Evolutionary conservation across 2,888 invertebrate species (phyloP), one percentile per base, ranked within the genome.

Genomic region (Hypercompe scribonia): DNA sequence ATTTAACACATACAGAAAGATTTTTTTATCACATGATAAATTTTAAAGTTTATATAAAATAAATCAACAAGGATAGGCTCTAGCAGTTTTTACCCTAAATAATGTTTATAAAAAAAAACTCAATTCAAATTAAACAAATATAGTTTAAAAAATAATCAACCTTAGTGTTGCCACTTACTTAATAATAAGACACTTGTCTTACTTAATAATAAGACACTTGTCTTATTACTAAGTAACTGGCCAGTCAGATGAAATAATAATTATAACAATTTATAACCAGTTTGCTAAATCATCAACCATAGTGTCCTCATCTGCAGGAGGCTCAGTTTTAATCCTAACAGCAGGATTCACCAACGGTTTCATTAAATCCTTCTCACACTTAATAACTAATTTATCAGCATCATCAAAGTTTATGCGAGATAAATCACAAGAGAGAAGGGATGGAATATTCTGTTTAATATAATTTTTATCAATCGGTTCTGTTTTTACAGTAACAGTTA

Each of bases 251-350:
- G 7, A 36, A 54, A 68, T 36, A 39, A 50, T 50, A 8, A 46
- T 50, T 24, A 42, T 42, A 31, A 8, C 21, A 3, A 24, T 66
- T 58, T 58, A 72, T n/a, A 72, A 31, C 33, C 65, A 58, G n/a
- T 72, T 65, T 15, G 63, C 72, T 31, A 72, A 42, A 42, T 72
- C 68, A 65, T 72, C 72, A 3, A 64, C 10, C 72, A 68, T 68
- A n/a, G n/a, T 36, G 18, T 72, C 65, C 24, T 54, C 54, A 39
- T 28, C 31, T 31, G 31, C 7, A 8, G 39, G 8, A 39, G 39
- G 31, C n/a, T 65, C 72, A 54, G 54, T 18, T 39, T 58, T 68
- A 42, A 65, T 31, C 13, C 24, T 24, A 13, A 24, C 24, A 15
- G 21, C 24, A 4, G 31, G 63, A 46, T 33, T n/a, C 24, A 15